Evolutionary conservation across 2,888 invertebrate genomes (phyloP).

Genomic region (Seira sanloemensis): DNA sequence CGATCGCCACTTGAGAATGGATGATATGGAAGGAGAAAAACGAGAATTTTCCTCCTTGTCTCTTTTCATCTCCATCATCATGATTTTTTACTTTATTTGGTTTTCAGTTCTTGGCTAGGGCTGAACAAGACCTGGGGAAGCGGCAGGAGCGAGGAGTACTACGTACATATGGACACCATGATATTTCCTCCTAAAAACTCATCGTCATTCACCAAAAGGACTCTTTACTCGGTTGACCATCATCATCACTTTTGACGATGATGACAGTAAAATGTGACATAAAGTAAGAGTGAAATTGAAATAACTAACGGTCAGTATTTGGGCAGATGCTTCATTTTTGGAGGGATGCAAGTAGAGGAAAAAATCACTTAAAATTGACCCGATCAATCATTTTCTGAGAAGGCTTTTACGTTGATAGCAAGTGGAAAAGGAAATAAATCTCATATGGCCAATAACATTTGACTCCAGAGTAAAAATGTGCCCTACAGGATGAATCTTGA

Average conservation of each 20-base stretch:
- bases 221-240: slow-evolving; percentile 21
- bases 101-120: slow-evolving; percentile 1
- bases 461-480: neutral
- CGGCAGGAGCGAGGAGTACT: neutral
- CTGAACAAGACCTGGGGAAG: too few species aligned
- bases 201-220: neutral
- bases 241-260: slow-evolving; percentile 16
- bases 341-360: neutral
- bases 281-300: slow-evolving; percentile 36
- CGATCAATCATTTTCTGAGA: slow-evolving; percentile 29
- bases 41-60: slow-evolving; percentile 1
- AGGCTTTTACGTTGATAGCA: neutral
- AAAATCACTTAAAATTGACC: slow-evolving; percentile 36
- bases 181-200: too few species aligned
- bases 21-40: neutral
- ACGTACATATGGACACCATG: too few species aligned
- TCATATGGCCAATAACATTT: neutral
- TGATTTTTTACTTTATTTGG: neutral
- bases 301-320: slow-evolving; percentile 42
- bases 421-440: neutral
- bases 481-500: neutral
- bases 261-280: slow-evolving; percentile 20
- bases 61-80: slow-evolving; percentile 1
- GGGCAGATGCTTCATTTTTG: neutral
- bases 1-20: neutral